Conservation (phyloP, 2,113 vertebrate species). For the Corythoichthys haematopterus region DNA sequence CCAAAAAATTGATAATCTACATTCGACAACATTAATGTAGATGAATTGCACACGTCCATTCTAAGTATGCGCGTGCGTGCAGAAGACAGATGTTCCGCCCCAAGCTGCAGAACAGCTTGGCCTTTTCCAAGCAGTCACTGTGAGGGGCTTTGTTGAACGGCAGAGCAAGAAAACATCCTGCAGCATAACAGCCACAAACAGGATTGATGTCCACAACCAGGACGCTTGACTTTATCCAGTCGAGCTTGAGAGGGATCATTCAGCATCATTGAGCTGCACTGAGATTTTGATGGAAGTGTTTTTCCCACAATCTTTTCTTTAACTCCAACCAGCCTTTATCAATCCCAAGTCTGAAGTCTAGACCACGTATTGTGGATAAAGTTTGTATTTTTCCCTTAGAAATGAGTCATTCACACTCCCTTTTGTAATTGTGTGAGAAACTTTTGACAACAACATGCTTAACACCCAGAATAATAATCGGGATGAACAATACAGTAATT, state of each 20-base stretch:
- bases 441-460: background rate
- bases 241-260: conserved; percentile 65
- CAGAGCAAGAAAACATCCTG: conserved; percentile 62
- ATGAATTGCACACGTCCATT: conserved; percentile 45
- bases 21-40: conserved; percentile 14
- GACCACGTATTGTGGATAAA: background rate
- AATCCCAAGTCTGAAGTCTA: background rate
- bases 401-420: background rate
- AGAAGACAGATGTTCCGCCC: conserved; percentile 55
- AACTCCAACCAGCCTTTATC: conserved; percentile 9
- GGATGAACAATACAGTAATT: no score
- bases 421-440: background rate
- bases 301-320: conserved; percentile 39
- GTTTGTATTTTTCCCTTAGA: background rate
- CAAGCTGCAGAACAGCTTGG: conserved; percentile 50
- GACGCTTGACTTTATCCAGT: conserved; percentile 65
- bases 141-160: conserved; percentile 51
- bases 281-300: conserved; percentile 53
- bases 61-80: conserved; percentile 39
- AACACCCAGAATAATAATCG: background rate
- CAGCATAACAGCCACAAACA: conserved; percentile 64
- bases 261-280: conserved; percentile 62
- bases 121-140: conserved; percentile 43
- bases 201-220: conserved; percentile 65
- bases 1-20: conserved; percentile 1